Evolutionary conservation across 2,888 invertebrate species (phyloP), one percentile per base, ranked within the genome.

Genomic region (Hyles lineata): DNA sequence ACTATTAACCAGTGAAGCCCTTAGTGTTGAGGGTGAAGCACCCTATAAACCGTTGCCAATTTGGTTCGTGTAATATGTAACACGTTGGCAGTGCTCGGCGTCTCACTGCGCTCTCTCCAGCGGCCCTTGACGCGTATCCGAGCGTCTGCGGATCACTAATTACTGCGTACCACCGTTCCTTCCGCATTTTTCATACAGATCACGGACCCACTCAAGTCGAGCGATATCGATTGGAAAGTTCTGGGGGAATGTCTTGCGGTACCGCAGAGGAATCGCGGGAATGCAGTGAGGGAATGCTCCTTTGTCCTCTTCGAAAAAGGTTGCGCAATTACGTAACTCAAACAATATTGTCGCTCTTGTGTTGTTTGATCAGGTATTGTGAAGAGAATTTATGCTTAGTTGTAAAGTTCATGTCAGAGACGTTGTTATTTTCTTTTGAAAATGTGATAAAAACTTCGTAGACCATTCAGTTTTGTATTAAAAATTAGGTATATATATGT

Each of bases 181-280:
- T 79, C 81, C 88, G 83, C 88, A 91, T 92, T 92, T 92, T 92
- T 92, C 90, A 93, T 86, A 88, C 93, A 90, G 92, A 91, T 92
- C 93, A 93, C 92, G 93, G 87, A 92, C 82, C 85, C 83, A 83
- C 86, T 87, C 85, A 80, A 82, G 83, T 82, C 83, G 78, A 67
- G 80, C 83, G 80, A 79, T 88, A 91, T 92, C 90, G 92, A 92
- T 92, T 87, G 83, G 81, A 79, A 85, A 85, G 84, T 86, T 87
- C 85, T 83, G 83, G 83, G 83, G 83, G 87, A 88, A 89, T 88
- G 84, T 81, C 85, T 83, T 75, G 79, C 76, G 80, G 77, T 79
- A 72, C 76, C 74, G 74, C 79, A 75, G 74, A 84, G 84, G 83
- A 85, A 85, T 85, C 79, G 75, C 74, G 71, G 82, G 88, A 88